Conservation (phyloP, 2,113 vertebrate genomes). For the Alces alces region DNA sequence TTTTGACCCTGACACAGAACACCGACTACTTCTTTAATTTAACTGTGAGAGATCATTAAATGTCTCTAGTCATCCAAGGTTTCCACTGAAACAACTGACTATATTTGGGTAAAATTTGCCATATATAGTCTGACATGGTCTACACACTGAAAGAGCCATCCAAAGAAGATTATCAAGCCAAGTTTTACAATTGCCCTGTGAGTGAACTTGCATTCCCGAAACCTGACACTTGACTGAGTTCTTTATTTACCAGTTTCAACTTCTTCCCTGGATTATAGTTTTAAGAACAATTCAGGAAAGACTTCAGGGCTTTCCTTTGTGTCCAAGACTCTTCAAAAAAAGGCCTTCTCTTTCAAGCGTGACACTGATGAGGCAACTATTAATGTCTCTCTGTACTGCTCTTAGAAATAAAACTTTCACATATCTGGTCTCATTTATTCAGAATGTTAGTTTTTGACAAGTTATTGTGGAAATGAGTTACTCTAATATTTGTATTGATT, state of each 20-base stretch:
- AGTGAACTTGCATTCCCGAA: slow-evolving; percentile 29
- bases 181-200: neutral
- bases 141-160: neutral
- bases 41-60: neutral
- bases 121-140: neutral
- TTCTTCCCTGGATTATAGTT: slow-evolving; percentile 24
- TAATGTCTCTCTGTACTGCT: neutral
- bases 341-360: neutral
- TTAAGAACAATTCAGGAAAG: slow-evolving; percentile 23
- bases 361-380: neutral
- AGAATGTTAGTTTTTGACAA: neutral
- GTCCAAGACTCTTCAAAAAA: neutral
- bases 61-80: neutral
- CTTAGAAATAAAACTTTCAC: neutral
- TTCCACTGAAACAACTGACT: neutral
- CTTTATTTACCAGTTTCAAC: slow-evolving; percentile 19
- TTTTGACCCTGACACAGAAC: neutral
- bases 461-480: neutral
- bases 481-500: neutral
- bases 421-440: neutral
- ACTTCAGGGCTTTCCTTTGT: neutral
- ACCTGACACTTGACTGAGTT: slow-evolving; percentile 34
- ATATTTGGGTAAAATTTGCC: neutral
- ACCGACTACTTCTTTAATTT: neutral
- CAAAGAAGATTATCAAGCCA: neutral